Base-by-base conservation (phyloP, 2,113 vertebrate genomes). In the Chitala chitala region DNA sequence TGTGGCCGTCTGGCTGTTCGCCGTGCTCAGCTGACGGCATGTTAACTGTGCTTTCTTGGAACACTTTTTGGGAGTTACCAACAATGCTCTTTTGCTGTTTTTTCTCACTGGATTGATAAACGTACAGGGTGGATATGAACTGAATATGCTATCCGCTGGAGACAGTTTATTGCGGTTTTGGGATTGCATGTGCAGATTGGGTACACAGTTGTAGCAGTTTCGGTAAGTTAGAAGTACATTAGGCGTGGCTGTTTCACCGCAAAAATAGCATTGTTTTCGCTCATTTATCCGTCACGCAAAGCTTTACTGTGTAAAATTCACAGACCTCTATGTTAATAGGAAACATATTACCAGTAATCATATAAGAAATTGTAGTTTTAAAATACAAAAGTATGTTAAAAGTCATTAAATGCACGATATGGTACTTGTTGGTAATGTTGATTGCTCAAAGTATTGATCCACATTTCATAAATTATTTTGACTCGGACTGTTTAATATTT, bases 161-260 rank as follows among this genome's bases (percentile, higher is more conserved):
- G 54, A 80, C 64, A 64, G 73, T 56, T 3, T 78, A 80, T 78
- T 13, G 55, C 22, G 72, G 15, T 63, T 77, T 8, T 24, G 22
- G 33, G 55, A 55, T 24, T n/a, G n/a, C n/a, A n/a, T n/a, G n/a
- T n/a, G n/a, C n/a, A n/a, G n/a, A 17, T 22, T 82, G 87, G 80
- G 90, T 80, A 82, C 86, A 85, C 86, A 87, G 82, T 79, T 66
- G 86, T 86, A 77, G 78, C 50, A 83, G 51, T 90, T 80, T 87
- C 87, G 92, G 93, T 94, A 88, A 93, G 93, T 93, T 80, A 71
- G 78, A 75, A 9, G 71, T 13, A 65, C 69, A 71, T 73, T 75
- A 85, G 86, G 85, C 50, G 71, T 74, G 86, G 78, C 71, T 77
- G 12, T 46, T 46, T 46, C 44, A 46, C 44, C n/a, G n/a, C n/a